Conservation (phyloP, 2,888 invertebrate genomes). For the Caenorhabditis becei region DNA sequence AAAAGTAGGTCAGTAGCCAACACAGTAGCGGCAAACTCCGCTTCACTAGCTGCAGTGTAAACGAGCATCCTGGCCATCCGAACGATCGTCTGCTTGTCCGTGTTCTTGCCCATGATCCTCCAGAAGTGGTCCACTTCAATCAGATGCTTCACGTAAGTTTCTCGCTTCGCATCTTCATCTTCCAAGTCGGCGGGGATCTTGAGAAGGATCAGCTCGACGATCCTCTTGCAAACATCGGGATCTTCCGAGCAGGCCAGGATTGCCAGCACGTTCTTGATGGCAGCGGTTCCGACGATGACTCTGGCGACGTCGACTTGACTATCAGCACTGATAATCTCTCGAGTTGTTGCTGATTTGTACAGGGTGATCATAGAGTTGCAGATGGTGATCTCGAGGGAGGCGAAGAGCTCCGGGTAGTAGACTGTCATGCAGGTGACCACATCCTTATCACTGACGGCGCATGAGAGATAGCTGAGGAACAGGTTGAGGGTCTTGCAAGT, state of each 20-base stretch:
- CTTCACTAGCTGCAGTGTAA: background rate
- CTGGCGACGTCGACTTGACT: constrained; percentile 13
- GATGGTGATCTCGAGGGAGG: background rate
- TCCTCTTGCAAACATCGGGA: background rate
- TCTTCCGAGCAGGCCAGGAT: constrained; percentile 3
- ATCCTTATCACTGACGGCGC: background rate
- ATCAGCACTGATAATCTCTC: background rate
- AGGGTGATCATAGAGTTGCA: constrained; percentile 3
- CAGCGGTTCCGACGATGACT: constrained; percentile 2
- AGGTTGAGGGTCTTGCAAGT: background rate
- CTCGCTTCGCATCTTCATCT: constrained; percentile 8
- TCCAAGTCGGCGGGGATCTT: constrained; percentile 32
- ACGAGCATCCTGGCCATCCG: constrained; percentile 3
- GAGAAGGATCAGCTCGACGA: background rate
- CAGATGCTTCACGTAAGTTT: constrained; percentile 20
- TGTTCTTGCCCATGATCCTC: background rate
- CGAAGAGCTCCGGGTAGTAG: constrained; percentile 14
- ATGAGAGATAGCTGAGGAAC: background rate
- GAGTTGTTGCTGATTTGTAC: background rate
- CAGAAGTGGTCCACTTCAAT: constrained; percentile 9
- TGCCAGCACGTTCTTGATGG: constrained; percentile 12
- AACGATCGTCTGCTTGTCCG: background rate
- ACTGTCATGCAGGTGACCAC: constrained; percentile 17
- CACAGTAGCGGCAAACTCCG: background rate
- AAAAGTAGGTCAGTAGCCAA: constrained; percentile 27